These are phyloP conservation scores for Diadema setosum DNA, from an alignment of 35 echinoderm and acorn worm genomes.

Conservation along the genomic window DNA sequence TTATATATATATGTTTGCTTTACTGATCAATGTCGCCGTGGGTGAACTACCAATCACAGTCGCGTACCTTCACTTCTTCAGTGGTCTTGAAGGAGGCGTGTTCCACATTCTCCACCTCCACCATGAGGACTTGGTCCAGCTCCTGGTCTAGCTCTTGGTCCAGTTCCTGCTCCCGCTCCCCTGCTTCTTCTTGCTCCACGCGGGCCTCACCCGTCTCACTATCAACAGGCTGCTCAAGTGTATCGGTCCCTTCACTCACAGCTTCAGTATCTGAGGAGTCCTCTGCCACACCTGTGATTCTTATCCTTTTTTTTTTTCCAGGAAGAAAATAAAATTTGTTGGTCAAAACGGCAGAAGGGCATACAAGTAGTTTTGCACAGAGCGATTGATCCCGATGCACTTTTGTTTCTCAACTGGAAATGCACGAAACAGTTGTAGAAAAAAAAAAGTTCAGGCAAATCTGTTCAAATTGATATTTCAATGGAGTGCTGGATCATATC, in stretches of 20 bases:
- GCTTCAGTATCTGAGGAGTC: not conserved
- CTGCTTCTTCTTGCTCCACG: not conserved
- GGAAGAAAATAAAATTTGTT: too few species aligned
- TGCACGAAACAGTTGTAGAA: too few species aligned
- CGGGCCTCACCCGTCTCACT: not conserved
- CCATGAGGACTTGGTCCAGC: slow-evolving; percentile 59
- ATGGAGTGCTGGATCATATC: too few species aligned
- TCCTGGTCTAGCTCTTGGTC: not conserved
- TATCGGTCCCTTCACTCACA: not conserved
- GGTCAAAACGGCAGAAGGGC: too few species aligned
- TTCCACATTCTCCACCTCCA: slow-evolving; percentile 80
- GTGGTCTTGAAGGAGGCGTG: slow-evolving; percentile 72
- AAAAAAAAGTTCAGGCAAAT: too few species aligned
- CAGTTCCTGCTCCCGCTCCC: not conserved
- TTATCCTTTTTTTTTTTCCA: slow-evolving; percentile 4
- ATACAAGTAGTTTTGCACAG: too few species aligned
- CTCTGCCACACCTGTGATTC: not conserved
- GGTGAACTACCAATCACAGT: not conserved
- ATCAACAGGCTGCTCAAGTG: not conserved
- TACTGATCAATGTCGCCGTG: not conserved
- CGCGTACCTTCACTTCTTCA: slow-evolving; percentile 88
- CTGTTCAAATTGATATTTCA: too few species aligned
- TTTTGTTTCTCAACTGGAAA: too few species aligned
- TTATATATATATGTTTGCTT: not conserved
- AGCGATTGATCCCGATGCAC: too few species aligned